Conservation (phyloP, 2,113 vertebrate genomes). For the Apodemus sylvaticus region DNA sequence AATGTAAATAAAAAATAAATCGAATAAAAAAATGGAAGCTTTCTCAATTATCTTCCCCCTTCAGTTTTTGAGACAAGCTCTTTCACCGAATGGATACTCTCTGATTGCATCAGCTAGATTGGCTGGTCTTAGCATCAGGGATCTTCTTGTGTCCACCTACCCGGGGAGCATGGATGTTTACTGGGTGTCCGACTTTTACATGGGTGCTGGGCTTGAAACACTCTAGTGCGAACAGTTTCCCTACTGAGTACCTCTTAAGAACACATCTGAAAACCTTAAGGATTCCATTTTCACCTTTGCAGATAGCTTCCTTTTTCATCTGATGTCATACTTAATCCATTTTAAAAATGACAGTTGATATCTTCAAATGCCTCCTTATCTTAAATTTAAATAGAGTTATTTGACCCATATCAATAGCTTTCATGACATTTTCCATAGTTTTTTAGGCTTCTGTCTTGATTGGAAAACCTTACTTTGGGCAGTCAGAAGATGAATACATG, state of each 20-base stretch:
- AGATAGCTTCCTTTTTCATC: constrained; percentile 60
- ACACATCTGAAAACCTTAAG: background rate
- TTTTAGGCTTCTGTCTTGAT: constrained; percentile 18
- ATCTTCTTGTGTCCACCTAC: background rate
- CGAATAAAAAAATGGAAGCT: too few relatives aligned
- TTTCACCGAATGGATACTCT: background rate
- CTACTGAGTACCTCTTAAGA: background rate
- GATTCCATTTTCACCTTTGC: background rate
- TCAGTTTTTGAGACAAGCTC: background rate
- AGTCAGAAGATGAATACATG: background rate
- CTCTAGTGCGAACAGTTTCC: too few relatives aligned
- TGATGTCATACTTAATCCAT: background rate
- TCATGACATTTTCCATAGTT: background rate
- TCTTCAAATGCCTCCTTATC: background rate
- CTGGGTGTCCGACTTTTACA: background rate
- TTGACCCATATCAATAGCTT: background rate
- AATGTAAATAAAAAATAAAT: too few relatives aligned
- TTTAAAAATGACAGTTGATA: background rate
- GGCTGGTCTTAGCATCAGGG: background rate
- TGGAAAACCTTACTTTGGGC: background rate
- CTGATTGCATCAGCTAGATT: background rate
- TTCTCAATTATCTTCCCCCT: background rate
- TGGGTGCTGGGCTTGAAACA: background rate
- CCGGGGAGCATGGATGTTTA: background rate
- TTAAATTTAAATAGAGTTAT: constrained; percentile 19